Evolutionary conservation across 2,888 invertebrate genomes (phyloP).

Genomic region (Drosophila paucipuncta): DNA sequence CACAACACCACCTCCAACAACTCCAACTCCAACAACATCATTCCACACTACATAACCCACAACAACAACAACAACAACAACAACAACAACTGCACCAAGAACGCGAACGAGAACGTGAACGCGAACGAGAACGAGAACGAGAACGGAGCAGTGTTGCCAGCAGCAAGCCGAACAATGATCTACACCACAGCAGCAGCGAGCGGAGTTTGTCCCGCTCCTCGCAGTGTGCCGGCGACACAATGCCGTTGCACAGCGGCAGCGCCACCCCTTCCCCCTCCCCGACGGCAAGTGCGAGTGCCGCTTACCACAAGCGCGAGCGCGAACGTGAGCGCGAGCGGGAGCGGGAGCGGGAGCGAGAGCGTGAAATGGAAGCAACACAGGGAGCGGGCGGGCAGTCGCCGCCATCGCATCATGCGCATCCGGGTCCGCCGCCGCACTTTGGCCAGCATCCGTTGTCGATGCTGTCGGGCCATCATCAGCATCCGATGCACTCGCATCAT

Average conservation of each 20-base stretch:
- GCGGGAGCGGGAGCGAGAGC: slow-evolving; percentile 48
- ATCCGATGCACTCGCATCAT: slow-evolving; percentile 37
- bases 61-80: slow-evolving; percentile 61
- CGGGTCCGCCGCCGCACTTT: slow-evolving; percentile 68
- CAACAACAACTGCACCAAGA: slow-evolving; percentile 56
- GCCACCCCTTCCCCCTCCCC: slow-evolving; percentile 68
- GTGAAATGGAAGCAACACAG: slow-evolving; percentile 54
- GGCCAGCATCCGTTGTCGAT: slow-evolving; percentile 80
- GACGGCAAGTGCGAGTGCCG: slow-evolving; percentile 47
- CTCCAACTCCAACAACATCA: slow-evolving; percentile 68
- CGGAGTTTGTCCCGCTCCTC: slow-evolving; percentile 68
- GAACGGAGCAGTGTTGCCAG: slow-evolving; percentile 56
- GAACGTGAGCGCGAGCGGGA: slow-evolving; percentile 58
- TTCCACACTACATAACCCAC: slow-evolving; percentile 71
- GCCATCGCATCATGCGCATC: slow-evolving; percentile 60
- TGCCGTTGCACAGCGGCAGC: slow-evolving; percentile 45
- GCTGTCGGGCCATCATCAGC: slow-evolving; percentile 66
- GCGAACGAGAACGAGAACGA: slow-evolving; percentile 22
- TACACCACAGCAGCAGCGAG: slow-evolving; percentile 69
- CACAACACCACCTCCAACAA: slow-evolving; percentile 66
- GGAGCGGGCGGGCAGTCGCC: slow-evolving; percentile 62
- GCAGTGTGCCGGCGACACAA: slow-evolving; percentile 51
- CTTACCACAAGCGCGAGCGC: slow-evolving; percentile 62
- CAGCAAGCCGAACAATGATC: slow-evolving; percentile 50
- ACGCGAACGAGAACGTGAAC: slow-evolving; percentile 48